Conservation (phyloP, 2,797 vertebrate genomes). For the Schizothorax lantsangensis region DNA sequence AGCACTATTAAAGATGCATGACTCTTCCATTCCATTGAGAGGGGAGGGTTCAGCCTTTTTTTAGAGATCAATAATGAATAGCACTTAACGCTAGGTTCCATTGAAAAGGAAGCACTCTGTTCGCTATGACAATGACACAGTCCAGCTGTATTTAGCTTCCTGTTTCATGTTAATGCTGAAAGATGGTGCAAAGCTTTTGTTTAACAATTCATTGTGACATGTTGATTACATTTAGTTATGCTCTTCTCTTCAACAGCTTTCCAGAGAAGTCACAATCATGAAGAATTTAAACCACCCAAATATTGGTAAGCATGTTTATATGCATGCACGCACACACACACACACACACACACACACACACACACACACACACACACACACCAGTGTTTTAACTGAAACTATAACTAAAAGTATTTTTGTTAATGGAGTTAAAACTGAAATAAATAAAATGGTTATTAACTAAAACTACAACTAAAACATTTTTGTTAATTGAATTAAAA, state of each 20-base stretch:
- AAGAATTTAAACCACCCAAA: slow-evolving; percentile 99
- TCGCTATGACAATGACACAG: slow-evolving; percentile 33
- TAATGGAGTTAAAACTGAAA: not conserved
- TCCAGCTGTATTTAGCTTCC: not conserved
- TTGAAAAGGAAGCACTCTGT: slow-evolving; percentile 30
- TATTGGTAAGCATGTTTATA: slow-evolving; percentile 85
- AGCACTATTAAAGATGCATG: slow-evolving; percentile 48
- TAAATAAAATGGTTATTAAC: too few species aligned
- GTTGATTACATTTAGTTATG: not conserved
- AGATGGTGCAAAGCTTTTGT: not conserved
- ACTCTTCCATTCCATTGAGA: slow-evolving; percentile 27
- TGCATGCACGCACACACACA: fast-evolving
- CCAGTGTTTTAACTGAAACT: not conserved
- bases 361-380: not conserved
- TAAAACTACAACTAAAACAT: too few species aligned
- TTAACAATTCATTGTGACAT: slow-evolving; percentile 17
- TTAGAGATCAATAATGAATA: slow-evolving; percentile 70
- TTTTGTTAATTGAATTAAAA: too few species aligned
- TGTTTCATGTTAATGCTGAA: slow-evolving; percentile 11
- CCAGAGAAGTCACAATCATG: slow-evolving; percentile 99
- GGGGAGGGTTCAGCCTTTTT: slow-evolving; percentile 41
- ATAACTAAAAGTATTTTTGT: too few species aligned
- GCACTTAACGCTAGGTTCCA: slow-evolving; percentile 44
- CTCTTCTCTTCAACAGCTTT: slow-evolving; percentile 85
- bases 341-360: not conserved